These are phyloP conservation scores for Porites divaricata DNA, from an alignment of 92 coral and sea anemone species.

Conservation along the genomic window DNA sequence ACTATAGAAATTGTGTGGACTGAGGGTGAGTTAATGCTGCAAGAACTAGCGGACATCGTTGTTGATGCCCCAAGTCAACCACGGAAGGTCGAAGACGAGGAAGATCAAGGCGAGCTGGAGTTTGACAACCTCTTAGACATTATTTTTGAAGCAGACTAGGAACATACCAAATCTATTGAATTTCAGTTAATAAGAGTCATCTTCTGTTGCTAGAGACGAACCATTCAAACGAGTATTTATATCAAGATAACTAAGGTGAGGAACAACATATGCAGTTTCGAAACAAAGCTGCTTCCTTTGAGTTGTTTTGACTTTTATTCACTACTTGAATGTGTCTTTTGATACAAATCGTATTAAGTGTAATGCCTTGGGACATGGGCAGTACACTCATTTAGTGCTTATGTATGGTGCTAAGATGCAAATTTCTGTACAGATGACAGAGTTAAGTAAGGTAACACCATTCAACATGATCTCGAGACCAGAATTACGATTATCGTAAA, in stretches of 20 bases:
- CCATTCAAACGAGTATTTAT: too few relatives aligned
- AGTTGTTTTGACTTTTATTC: not conserved
- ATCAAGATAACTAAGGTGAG: too few relatives aligned
- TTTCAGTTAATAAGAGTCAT: too few relatives aligned
- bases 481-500: too few relatives aligned
- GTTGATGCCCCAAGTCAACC: not conserved
- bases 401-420: too few relatives aligned
- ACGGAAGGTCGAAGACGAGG: not conserved
- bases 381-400: not conserved
- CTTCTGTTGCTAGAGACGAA: too few relatives aligned
- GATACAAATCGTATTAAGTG: not conserved
- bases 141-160: not conserved
- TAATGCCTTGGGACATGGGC: not conserved
- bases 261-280: not conserved
- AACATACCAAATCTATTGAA: not conserved
- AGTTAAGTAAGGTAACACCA: too few relatives aligned
- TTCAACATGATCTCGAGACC: too few relatives aligned
- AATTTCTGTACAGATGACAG: too few relatives aligned
- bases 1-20: not conserved
- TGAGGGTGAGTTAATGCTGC: conserved; percentile 2
- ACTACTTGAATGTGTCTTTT: not conserved
- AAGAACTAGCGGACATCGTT: conserved; percentile 26
- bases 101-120: not conserved
- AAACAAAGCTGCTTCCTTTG: not conserved
- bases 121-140: not conserved